These are phyloP conservation scores for Plagodis pulveraria DNA, from an alignment of 2,888 invertebrate genomes.

Conservation along the genomic window DNA sequence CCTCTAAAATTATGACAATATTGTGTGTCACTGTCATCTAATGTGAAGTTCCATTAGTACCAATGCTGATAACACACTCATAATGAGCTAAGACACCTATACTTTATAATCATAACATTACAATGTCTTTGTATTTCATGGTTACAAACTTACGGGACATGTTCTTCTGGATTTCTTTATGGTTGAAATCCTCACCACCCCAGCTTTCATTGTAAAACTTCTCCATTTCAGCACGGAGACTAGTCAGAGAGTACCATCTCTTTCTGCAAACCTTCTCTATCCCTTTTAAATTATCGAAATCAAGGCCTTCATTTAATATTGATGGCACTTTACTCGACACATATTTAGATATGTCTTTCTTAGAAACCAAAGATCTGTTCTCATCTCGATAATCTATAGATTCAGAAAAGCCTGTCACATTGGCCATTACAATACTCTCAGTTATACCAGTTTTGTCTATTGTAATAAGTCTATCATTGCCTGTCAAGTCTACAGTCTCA, in stretches of 20 bases:
- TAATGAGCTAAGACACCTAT: too few relatives aligned
- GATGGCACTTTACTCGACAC: conserved; percentile 76
- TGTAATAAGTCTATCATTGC: conserved; percentile 45
- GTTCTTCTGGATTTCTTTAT: conserved; percentile 82
- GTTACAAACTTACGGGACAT: conserved; percentile 86
- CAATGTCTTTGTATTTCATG: too few relatives aligned
- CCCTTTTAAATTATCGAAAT: conserved; percentile 77
- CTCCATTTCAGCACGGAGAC: conserved; percentile 83
- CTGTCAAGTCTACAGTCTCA: conserved; percentile 64
- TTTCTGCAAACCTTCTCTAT: conserved; percentile 63
- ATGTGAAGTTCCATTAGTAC: background rate
- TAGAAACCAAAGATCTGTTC: conserved; percentile 19
- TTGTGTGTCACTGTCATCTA: conserved; percentile 4
- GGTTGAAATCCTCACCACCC: conserved; percentile 86
- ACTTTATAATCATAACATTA: too few relatives aligned
- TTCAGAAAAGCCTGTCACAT: conserved; percentile 69
- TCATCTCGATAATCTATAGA: conserved; percentile 53
- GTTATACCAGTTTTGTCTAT: conserved; percentile 50
- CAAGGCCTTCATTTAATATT: conserved; percentile 72
- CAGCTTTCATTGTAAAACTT: conserved; percentile 88
- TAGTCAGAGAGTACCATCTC: conserved; percentile 67
- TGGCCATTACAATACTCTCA: conserved; percentile 73
- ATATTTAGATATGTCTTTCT: conserved; percentile 54
- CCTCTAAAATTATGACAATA: conserved; percentile 1
- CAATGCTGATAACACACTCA: too few relatives aligned